Conservation (phyloP, 2,113 vertebrate species). For the Coreoperca whiteheadi region DNA sequence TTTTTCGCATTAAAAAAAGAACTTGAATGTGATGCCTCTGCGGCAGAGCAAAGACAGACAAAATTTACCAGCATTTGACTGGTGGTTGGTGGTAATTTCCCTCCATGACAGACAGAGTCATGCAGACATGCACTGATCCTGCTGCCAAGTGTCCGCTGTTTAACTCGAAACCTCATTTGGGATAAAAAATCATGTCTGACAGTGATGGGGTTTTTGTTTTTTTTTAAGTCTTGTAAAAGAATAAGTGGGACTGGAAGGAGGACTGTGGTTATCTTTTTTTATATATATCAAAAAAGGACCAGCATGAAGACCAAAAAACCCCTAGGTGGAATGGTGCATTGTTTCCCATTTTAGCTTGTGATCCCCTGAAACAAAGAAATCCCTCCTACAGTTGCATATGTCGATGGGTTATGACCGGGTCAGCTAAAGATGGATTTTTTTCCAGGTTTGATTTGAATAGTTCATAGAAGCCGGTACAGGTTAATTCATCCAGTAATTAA, state of each 20-base stretch:
- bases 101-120: constrained; percentile 42
- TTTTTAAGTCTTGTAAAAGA: constrained; percentile 25
- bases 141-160: constrained; percentile 53
- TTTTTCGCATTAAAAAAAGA: neutral
- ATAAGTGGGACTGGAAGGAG: constrained; percentile 19
- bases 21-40: constrained; percentile 26
- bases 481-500: neutral
- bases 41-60: constrained; percentile 23
- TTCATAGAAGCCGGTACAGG: neutral
- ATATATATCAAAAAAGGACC: neutral
- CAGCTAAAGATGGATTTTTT: neutral
- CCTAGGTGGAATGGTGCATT: neutral
- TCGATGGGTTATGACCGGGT: neutral
- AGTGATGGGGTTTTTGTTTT: constrained; percentile 8
- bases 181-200: constrained; percentile 36
- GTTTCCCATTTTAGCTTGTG: constrained; percentile 28
- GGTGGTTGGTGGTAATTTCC: constrained; percentile 49
- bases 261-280: constrained; percentile 35
- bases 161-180: constrained; percentile 36
- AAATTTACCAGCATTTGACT: constrained; percentile 20
- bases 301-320: constrained; percentile 11
- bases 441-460: neutral
- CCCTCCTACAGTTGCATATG: neutral
- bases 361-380: constrained; percentile 20
- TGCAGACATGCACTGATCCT: constrained; percentile 26